Evolutionary conservation across 2,888 invertebrate genomes (phyloP).

Genomic region (Cynaeus angustus): DNA sequence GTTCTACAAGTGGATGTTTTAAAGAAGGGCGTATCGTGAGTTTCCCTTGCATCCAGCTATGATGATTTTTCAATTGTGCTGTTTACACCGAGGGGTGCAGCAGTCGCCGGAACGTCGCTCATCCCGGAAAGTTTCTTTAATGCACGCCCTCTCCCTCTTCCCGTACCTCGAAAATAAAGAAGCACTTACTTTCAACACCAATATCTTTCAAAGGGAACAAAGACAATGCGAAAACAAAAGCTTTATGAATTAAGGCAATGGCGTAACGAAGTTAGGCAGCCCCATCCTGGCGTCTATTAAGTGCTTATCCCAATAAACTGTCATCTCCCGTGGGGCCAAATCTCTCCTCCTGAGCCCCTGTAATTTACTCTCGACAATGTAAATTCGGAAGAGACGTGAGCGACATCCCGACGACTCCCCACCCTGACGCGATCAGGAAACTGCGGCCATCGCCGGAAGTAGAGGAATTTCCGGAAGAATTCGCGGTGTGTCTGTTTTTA

Average conservation of each 20-base stretch:
- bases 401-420: conserved; percentile 58
- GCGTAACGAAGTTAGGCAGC: conserved; percentile 68
- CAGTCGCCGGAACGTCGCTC: conserved; percentile 25
- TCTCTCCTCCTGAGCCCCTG: conserved; percentile 65
- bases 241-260: conserved; percentile 69
- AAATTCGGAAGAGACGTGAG: conserved; percentile 67
- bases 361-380: conserved; percentile 69
- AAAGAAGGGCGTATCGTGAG: conserved; percentile 7
- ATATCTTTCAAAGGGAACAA: conserved; percentile 62
- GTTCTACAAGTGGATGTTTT: conserved; percentile 8
- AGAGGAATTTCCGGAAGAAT: conserved; percentile 62
- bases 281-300: conserved; percentile 65
- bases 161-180: conserved; percentile 56
- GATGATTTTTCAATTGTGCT: conserved; percentile 20
- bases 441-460: conserved; percentile 63
- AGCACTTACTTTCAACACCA: conserved; percentile 66
- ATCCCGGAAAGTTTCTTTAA: conserved; percentile 38
- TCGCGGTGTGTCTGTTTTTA: conserved; percentile 62
- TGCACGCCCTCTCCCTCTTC: conserved; percentile 11
- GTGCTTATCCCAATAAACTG: conserved; percentile 71
- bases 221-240: conserved; percentile 67
- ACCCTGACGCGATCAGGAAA: conserved; percentile 58
- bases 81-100: conserved; percentile 23
- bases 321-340: conserved; percentile 67
- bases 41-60: conserved; percentile 9